Evolutionary conservation across 1,140 invertebrate species (phyloP).

Genomic region (Aethina tumida): DNA sequence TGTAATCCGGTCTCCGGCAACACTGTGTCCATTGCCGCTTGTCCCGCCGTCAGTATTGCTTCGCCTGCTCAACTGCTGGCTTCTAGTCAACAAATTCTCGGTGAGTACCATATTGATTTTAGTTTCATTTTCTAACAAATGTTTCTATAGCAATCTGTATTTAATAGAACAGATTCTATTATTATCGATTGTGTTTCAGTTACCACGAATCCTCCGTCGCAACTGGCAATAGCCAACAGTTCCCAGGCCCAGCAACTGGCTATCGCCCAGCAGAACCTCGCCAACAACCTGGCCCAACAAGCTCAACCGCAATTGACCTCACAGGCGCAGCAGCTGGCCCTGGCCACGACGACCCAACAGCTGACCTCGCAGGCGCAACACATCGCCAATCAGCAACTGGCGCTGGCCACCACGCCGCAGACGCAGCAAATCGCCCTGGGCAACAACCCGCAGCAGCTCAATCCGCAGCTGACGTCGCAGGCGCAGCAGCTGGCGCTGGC

Average conservation of each 20-base stretch:
- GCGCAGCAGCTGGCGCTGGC: conserved; percentile 28
- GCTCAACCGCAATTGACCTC: conserved; percentile 30
- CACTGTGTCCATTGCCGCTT: conserved; percentile 43
- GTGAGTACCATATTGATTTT: conserved; percentile 16
- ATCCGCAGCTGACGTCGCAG: conserved; percentile 23
- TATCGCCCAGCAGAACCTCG: conserved; percentile 29
- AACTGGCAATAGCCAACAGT: conserved; percentile 31
- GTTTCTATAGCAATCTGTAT: background rate
- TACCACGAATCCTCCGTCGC: conserved; percentile 33
- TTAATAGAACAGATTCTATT: background rate
- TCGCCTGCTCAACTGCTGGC: conserved; percentile 40
- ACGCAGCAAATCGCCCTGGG: conserved; percentile 9
- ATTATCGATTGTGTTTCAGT: conserved; percentile 21
- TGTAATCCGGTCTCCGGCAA: conserved; percentile 33
- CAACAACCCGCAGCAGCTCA: conserved; percentile 15
- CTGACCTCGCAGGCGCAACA: conserved; percentile 30
- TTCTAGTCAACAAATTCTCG: conserved; percentile 35
- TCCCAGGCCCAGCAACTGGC: conserved; percentile 30
- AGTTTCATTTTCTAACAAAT: background rate
- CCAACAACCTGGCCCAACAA: conserved; percentile 28
- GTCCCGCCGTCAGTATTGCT: conserved; percentile 52
- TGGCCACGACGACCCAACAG: conserved; percentile 31
- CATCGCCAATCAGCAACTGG: conserved; percentile 29
- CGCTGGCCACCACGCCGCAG: conserved; percentile 20
- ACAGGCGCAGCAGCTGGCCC: conserved; percentile 30